Conservation (phyloP, 2,888 invertebrate genomes). For the Beris chalybata region DNA sequence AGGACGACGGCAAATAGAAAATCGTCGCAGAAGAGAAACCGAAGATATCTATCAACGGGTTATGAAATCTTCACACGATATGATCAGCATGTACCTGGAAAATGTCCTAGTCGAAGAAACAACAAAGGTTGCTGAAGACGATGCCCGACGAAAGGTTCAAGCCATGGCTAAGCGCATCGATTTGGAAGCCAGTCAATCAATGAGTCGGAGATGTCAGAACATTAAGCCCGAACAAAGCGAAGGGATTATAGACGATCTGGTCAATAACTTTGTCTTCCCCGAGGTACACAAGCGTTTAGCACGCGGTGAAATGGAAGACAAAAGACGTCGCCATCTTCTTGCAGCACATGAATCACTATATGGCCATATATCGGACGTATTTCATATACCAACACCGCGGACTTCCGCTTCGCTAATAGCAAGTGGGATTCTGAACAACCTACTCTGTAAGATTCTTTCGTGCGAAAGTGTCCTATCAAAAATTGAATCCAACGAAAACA, state of each 20-base stretch:
- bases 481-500: constrained; percentile 18
- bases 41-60: constrained; percentile 79
- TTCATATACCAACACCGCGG: constrained; percentile 12
- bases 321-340: constrained; percentile 53
- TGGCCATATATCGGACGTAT: constrained; percentile 43
- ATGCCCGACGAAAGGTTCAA: constrained; percentile 61
- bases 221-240: constrained; percentile 45
- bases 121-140: constrained; percentile 60
- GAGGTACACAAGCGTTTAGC: constrained; percentile 56
- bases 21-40: constrained; percentile 69
- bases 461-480: constrained; percentile 27
- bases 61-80: constrained; percentile 55
- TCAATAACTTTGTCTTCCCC: constrained; percentile 54
- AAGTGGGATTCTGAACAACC: constrained; percentile 9
- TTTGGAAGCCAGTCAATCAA: constrained; percentile 56
- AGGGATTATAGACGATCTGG: constrained; percentile 42
- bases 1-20: constrained; percentile 75
- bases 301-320: constrained; percentile 50
- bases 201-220: constrained; percentile 39
- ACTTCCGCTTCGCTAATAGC: constrained; percentile 6
- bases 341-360: constrained; percentile 55
- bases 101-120: constrained; percentile 65
- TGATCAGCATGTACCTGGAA: constrained; percentile 65
- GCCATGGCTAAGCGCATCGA: constrained; percentile 63
- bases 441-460: constrained; percentile 27